Evolutionary conservation across 2,797 vertebrate genomes (phyloP).

Genomic region (Neoniphon sammara): DNA sequence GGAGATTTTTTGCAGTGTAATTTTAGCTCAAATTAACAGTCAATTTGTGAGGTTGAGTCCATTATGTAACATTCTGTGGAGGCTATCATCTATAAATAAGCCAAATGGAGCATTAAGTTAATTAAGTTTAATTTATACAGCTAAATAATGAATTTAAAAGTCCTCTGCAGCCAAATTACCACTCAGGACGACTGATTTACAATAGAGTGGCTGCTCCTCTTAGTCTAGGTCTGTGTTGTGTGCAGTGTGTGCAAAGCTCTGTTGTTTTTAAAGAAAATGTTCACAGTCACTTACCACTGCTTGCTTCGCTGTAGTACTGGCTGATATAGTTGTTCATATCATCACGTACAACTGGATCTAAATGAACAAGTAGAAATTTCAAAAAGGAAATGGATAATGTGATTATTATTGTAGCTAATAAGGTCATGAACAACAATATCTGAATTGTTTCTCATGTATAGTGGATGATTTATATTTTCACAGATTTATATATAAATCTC

Average conservation of each 20-base stretch:
- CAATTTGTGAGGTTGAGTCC: not conserved
- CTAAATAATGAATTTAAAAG: not conserved
- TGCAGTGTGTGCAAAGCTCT: not conserved
- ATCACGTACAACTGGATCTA: conserved; percentile 87
- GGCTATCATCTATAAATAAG: too few species aligned
- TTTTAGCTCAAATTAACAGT: not conserved
- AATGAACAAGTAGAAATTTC: conserved; percentile 49
- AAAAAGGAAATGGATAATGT: not conserved
- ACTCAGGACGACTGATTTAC: too few species aligned
- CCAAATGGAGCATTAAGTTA: too few species aligned
- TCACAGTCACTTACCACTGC: conserved; percentile 88
- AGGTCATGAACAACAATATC: not conserved
- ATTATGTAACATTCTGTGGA: too few species aligned
- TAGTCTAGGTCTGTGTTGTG: not conserved
- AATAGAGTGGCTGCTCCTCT: too few species aligned
- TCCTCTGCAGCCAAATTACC: too few species aligned
- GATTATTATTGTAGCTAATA: not conserved
- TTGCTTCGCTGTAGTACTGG: conserved; percentile 93
- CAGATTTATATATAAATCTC: too few species aligned
- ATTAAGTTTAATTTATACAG: not conserved
- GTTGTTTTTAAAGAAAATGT: not conserved
- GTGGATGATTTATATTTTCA: too few species aligned
- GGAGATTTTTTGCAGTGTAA: not conserved
- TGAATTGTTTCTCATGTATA: not conserved
- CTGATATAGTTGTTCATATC: conserved; percentile 99